phyloP scores from a whole-genome alignment of 92 coral and sea anemone genomes.

The Zoanthus gigantus region DNA sequence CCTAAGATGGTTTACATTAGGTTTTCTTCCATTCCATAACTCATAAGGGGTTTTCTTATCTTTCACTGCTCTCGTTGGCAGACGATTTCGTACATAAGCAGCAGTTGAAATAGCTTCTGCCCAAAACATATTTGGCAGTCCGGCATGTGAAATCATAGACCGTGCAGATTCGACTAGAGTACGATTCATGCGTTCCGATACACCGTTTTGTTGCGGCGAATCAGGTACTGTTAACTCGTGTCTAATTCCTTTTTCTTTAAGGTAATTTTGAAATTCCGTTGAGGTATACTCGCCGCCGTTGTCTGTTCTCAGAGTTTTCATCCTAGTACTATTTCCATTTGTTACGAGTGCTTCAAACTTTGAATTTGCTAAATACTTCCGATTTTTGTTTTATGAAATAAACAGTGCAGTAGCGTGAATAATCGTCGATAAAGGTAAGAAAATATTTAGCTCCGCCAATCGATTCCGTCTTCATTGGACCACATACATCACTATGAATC shows the following conservation, averaged over 20 bases:
- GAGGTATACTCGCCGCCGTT: slow-evolving; percentile 46
- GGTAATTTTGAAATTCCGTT: slow-evolving; percentile 35
- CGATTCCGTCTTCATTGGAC: slow-evolving; percentile 50
- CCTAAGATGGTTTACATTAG: slow-evolving; percentile 56
- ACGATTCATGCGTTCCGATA: slow-evolving; percentile 66
- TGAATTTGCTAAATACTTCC: slow-evolving; percentile 54
- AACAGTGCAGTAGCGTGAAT: background rate
- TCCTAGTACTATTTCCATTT: slow-evolving; percentile 33
- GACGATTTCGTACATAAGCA: slow-evolving; percentile 67
- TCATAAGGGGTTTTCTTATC: slow-evolving; percentile 47
- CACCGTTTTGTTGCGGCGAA: slow-evolving; percentile 62
- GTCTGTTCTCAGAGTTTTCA: slow-evolving; percentile 33
- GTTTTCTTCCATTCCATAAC: slow-evolving; percentile 59
- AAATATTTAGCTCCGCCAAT: slow-evolving; percentile 62
- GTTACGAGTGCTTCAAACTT: slow-evolving; percentile 48
- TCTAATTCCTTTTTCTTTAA: slow-evolving; percentile 55
- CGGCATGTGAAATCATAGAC: slow-evolving; percentile 68
- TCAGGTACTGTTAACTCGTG: slow-evolving; percentile 59
- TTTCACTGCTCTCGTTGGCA: slow-evolving; percentile 55
- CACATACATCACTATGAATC: slow-evolving; percentile 58
- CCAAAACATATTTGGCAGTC: slow-evolving; percentile 56
- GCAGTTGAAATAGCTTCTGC: slow-evolving; percentile 63
- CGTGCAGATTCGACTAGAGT: slow-evolving; percentile 64
- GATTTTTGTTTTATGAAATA: slow-evolving; percentile 13
- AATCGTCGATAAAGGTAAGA: slow-evolving; percentile 53